Conservation (phyloP, 1,140 invertebrate genomes). For the Leptinotarsa texana region DNA sequence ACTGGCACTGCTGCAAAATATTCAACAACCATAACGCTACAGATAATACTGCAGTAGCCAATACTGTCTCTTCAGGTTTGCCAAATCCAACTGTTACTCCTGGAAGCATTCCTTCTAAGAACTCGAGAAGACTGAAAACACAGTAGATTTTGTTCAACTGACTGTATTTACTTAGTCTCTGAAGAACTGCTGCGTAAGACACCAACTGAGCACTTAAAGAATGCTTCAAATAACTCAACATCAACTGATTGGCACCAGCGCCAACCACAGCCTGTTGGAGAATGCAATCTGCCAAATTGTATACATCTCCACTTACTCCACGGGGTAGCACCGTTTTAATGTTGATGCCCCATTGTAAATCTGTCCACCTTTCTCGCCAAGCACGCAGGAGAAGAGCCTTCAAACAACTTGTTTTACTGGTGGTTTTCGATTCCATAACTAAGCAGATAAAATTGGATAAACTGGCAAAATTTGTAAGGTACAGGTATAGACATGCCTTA, state of each 20-base stretch:
- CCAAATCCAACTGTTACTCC: conserved; percentile 67
- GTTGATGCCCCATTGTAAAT: conserved; percentile 93
- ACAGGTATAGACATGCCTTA: too few species aligned
- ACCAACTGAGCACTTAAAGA: conserved; percentile 87
- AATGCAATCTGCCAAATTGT: conserved; percentile 90
- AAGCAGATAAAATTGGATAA: conserved; percentile 17
- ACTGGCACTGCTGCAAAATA: conserved; percentile 64
- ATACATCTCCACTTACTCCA: conserved; percentile 88
- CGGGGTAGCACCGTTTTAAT: conserved; percentile 84
- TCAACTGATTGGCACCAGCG: conserved; percentile 85
- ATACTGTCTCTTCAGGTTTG: conserved; percentile 79
- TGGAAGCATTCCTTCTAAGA: conserved; percentile 77
- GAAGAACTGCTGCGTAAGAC: conserved; percentile 85
- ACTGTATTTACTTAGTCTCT: conserved; percentile 87
- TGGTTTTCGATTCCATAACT: conserved; percentile 74
- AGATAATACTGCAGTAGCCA: conserved; percentile 75
- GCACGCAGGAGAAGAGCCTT: conserved; percentile 84
- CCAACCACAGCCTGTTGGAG: conserved; percentile 91
- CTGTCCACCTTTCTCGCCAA: conserved; percentile 92
- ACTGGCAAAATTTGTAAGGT: too few species aligned
- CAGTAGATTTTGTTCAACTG: conserved; percentile 88
- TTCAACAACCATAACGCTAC: conserved; percentile 82
- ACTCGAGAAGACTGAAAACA: conserved; percentile 81
- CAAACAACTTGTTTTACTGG: conserved; percentile 82
- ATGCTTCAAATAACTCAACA: conserved; percentile 90